Evolutionary conservation across 35 echinoderm and acorn worm species (phyloP).

Genomic region (Amphiura filiformis): DNA sequence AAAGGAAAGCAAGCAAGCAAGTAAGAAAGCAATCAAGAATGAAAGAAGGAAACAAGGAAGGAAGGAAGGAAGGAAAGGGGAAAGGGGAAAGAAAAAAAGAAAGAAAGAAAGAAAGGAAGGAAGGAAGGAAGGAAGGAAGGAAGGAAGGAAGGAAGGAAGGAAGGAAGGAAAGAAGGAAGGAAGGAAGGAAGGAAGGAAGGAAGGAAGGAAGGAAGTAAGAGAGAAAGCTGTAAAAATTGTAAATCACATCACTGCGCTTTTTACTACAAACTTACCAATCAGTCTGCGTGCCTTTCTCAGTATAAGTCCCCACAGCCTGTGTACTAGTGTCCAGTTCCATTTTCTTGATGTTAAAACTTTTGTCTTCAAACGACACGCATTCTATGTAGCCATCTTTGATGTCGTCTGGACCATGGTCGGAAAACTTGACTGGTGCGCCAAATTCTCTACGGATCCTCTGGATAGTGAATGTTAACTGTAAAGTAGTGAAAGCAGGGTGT

Average conservation of each 20-base stretch:
- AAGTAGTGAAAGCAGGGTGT: not conserved
- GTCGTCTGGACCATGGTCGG: constrained; percentile 85
- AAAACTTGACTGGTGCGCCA: constrained; percentile 73
- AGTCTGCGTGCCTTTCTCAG: constrained; percentile 84
- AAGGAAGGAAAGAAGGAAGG: not conserved
- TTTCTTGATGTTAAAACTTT: constrained; percentile 87
- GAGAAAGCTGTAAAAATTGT: too few relatives aligned
- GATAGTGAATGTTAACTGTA: constrained; percentile 59
- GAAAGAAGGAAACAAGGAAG: too few relatives aligned
- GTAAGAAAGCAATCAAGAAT: too few relatives aligned
- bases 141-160: not conserved
- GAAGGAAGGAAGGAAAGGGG: not conserved
- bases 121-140: not conserved
- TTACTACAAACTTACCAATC: constrained; percentile 89
- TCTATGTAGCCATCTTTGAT: constrained; percentile 98
- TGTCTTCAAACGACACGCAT: constrained; percentile 88
- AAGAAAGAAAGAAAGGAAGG: constrained; percentile 6
- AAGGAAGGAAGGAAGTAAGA: not conserved
- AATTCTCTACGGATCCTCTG: constrained; percentile 76
- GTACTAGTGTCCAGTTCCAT: constrained; percentile 65
- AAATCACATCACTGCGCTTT: too few relatives aligned
- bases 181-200: not conserved
- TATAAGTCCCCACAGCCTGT: constrained; percentile 69
- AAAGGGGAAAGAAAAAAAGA: constrained; percentile 7
- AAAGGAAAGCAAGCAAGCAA: too few relatives aligned